These are phyloP conservation scores for Oplegnathus fasciatus DNA, from an alignment of 2,113 vertebrate genomes.

Conservation along the genomic window DNA sequence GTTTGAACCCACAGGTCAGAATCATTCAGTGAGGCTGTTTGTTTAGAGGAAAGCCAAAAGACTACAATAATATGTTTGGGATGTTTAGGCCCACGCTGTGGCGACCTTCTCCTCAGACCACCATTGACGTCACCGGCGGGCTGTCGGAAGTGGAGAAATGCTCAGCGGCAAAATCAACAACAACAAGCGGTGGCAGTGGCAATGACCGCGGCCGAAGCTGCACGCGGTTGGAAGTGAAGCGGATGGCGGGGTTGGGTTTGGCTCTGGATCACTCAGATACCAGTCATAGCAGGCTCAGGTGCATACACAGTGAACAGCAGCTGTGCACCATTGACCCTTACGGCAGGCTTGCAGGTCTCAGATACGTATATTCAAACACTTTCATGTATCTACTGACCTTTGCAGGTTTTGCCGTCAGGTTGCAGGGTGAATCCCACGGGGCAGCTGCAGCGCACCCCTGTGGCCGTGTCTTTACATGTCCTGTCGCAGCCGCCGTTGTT, in stretches of 20 bases:
- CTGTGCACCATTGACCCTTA: not conserved
- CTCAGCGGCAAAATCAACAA: conserved; percentile 65
- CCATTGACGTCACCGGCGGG: conserved; percentile 67
- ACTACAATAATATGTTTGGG: conserved; percentile 57
- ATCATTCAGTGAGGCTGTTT: conserved; percentile 42
- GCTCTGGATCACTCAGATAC: conserved; percentile 66
- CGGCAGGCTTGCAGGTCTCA: not conserved
- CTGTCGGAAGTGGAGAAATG: conserved; percentile 65
- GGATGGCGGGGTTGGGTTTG: conserved; percentile 51
- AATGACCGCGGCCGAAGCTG: conserved; percentile 12
- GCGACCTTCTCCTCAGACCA: conserved; percentile 28
- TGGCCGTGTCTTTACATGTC: conserved; percentile 97
- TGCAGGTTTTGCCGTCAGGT: conserved; percentile 97
- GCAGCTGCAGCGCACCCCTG: conserved; percentile 97
- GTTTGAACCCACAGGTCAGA: conserved; percentile 20
- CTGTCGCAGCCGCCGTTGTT: conserved; percentile 98
- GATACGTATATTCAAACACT: not conserved
- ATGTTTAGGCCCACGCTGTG: conserved; percentile 41
- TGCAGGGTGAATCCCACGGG: conserved; percentile 97
- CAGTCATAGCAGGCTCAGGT: conserved; percentile 34
- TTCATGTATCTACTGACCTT: conserved; percentile 89
- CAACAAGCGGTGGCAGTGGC: conserved; percentile 36
- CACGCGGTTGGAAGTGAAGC: conserved; percentile 27
- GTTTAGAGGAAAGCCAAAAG: conserved; percentile 72
- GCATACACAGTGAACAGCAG: conserved; percentile 15